Conservation (phyloP, 1,140 invertebrate species). For the Caerostris extrusa region DNA sequence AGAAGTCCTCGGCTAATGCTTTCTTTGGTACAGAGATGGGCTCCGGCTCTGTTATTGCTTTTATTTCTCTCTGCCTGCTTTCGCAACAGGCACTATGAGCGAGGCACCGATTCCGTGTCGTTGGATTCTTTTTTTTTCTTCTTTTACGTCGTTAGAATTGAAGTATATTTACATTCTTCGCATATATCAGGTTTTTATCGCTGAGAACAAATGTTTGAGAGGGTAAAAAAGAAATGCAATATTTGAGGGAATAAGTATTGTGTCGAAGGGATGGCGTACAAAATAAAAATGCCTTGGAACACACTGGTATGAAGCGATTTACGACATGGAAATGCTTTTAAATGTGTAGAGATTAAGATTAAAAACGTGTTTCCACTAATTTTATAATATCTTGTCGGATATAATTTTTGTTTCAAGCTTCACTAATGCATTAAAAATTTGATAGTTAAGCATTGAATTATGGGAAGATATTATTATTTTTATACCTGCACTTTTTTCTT, state of each 20-base stretch:
- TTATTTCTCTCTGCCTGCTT: constrained; percentile 1
- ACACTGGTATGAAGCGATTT: background rate
- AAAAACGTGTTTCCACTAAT: background rate
- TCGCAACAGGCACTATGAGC: background rate
- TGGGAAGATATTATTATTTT: too few species aligned
- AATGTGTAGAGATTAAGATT: background rate
- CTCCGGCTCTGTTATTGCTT: background rate
- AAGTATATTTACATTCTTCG: constrained; percentile 57
- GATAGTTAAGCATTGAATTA: too few species aligned
- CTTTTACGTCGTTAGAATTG: constrained; percentile 39
- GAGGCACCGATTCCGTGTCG: background rate
- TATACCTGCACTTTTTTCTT: too few species aligned
- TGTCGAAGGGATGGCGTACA: background rate
- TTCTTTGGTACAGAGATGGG: background rate
- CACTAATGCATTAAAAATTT: too few species aligned
- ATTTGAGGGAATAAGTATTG: background rate
- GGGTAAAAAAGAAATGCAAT: background rate
- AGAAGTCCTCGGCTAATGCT: constrained; percentile 51
- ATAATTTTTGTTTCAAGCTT: too few species aligned
- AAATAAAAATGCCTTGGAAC: background rate
- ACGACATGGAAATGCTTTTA: background rate
- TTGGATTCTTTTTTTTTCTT: constrained; percentile 7
- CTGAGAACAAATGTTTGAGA: constrained; percentile 25
- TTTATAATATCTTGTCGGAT: too few species aligned
- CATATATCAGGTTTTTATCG: constrained; percentile 54